Percentiles rank a stretch among this genome's conserved stretches.
These are phyloP conservation scores for Antechinus stuartii DNA, from an alignment of 2,113 vertebrate species.

Conservation along the genomic window DNA sequence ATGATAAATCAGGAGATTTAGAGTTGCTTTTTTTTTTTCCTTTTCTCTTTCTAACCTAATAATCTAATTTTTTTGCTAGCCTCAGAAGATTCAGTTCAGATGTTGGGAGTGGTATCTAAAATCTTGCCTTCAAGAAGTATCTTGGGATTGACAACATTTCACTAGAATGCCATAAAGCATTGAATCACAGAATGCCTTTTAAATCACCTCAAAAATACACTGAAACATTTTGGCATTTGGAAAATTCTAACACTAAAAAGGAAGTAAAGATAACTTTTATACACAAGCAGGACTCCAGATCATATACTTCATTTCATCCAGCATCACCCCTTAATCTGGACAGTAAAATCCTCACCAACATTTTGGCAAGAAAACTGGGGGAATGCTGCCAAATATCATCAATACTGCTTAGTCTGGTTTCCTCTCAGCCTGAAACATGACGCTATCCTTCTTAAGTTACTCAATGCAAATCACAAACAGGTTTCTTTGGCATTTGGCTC, in stretches of 20 bases:
- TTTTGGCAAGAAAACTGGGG: constrained; percentile 77
- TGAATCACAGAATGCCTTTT: constrained; percentile 76
- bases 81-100: constrained; percentile 77
- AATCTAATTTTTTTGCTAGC: constrained; percentile 32
- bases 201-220: constrained; percentile 65
- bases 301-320: constrained; percentile 77
- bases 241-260: constrained; percentile 73
- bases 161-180: constrained; percentile 75
- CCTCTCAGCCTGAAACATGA: constrained; percentile 71
- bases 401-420: constrained; percentile 73
- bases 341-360: constrained; percentile 80
- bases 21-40: constrained; percentile 25
- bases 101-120: constrained; percentile 76
- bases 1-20: constrained; percentile 31
- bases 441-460: constrained; percentile 67
- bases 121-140: constrained; percentile 76
- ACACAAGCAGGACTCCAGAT: constrained; percentile 55
- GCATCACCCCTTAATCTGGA: constrained; percentile 77
- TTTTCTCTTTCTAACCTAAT: not conserved
- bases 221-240: constrained; percentile 70
- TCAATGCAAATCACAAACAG: constrained; percentile 72
- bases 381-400: constrained; percentile 77
- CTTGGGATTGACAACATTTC: constrained; percentile 77
- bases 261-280: constrained; percentile 72
- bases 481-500: constrained; percentile 63